phyloP scores from a whole-genome alignment of 2,113 vertebrate species.

The Lepisosteus osseus region DNA sequence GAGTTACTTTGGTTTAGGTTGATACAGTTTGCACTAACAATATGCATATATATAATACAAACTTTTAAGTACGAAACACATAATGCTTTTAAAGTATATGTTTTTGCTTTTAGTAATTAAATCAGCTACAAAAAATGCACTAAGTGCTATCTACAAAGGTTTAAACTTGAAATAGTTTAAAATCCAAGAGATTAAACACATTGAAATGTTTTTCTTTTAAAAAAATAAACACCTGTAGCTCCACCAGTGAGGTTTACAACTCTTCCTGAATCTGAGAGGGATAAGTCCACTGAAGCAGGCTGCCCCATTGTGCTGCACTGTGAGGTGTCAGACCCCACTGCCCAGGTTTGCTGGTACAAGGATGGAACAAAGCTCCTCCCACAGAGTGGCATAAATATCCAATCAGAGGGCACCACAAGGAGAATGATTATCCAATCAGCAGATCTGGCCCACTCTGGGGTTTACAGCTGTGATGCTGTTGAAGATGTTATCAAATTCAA shows the following conservation, averaged over 20 bases:
- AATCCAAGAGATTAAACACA: no score
- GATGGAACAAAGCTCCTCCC: slow-evolving; percentile 53
- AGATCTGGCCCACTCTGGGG: slow-evolving; percentile 61
- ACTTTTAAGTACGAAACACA: no score
- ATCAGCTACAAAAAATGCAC: no score
- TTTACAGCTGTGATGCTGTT: slow-evolving; percentile 70
- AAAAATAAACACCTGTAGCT: slow-evolving; percentile 49
- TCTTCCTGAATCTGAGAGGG: slow-evolving; percentile 50
- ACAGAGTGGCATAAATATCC: slow-evolving; percentile 44
- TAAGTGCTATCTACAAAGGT: no score
- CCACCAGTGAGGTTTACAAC: slow-evolving; percentile 62
- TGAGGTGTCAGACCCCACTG: slow-evolving; percentile 53
- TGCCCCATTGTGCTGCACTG: slow-evolving; percentile 56
- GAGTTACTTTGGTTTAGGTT: no score
- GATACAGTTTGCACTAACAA: no score
- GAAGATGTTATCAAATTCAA: slow-evolving; percentile 60
- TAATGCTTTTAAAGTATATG: no score
- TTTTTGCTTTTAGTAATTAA: no score
- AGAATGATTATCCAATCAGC: slow-evolving; percentile 54
- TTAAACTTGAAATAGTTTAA: no score
- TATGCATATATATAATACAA: no score
- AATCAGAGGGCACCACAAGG: slow-evolving; percentile 50
- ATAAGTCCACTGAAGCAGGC: slow-evolving; percentile 48
- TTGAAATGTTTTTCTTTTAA: slow-evolving; percentile 15
- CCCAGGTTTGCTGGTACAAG: slow-evolving; percentile 62